Evolutionary conservation across 2,113 vertebrate genomes (phyloP).

Genomic region (Cyanoramphus novaezelandiae): DNA sequence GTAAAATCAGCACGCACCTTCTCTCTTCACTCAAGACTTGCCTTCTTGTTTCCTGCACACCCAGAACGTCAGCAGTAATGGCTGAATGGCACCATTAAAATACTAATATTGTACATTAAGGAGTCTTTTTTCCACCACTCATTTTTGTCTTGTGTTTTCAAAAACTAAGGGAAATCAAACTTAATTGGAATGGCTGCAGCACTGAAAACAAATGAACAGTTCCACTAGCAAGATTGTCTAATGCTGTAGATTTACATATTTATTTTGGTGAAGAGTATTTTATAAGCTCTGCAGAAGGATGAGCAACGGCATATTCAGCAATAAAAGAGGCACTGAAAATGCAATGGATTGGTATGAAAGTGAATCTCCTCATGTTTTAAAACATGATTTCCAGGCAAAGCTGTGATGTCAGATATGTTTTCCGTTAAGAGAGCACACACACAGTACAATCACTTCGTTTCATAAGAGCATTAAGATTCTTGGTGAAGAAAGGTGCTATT

Average conservation of each 20-base stretch:
- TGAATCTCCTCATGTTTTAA: neutral
- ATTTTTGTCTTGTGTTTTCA: neutral
- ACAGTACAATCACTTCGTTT: neutral
- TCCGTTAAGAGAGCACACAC: neutral
- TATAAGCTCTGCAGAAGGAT: neutral
- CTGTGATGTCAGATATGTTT: neutral
- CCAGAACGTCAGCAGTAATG: neutral
- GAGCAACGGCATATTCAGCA: neutral
- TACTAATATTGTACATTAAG: neutral
- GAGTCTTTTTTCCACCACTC: neutral
- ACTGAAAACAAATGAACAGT: neutral
- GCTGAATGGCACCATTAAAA: neutral
- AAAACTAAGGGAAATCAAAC: neutral
- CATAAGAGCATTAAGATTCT: neutral
- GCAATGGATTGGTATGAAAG: neutral
- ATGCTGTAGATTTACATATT: neutral
- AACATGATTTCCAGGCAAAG: neutral
- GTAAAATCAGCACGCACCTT: neutral
- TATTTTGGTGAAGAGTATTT: neutral
- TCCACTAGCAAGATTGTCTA: neutral
- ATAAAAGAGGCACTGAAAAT: neutral
- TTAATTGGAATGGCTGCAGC: neutral
- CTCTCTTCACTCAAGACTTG: neutral
- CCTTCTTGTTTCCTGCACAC: neutral
- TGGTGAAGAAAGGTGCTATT: conserved; percentile 48